Evolutionary conservation across 2,888 invertebrate species (phyloP).

Genomic region (Sphaerophoria taeniata): DNA sequence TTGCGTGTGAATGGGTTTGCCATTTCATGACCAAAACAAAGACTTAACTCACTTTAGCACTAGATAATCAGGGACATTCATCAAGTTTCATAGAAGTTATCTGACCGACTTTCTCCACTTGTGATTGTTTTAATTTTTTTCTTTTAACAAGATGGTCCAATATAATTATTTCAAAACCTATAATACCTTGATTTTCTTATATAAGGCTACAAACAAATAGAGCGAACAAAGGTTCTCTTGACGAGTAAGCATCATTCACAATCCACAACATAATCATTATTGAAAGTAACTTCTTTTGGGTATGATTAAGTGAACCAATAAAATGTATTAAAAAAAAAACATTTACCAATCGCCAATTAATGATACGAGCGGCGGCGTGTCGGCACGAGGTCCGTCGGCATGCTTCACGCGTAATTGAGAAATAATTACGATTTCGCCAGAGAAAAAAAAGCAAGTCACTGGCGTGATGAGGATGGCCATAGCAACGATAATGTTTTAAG

Average conservation of each 20-base stretch:
- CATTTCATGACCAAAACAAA: not conserved
- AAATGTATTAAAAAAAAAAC: conserved; percentile 44
- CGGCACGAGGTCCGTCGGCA: conserved; percentile 28
- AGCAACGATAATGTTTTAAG: conserved; percentile 33
- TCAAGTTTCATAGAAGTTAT: conserved; percentile 12
- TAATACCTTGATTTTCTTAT: conserved; percentile 59
- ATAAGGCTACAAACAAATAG: conserved; percentile 45
- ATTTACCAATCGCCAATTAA: conserved; percentile 68
- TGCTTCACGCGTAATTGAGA: conserved; percentile 47
- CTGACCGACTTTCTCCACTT: not conserved
- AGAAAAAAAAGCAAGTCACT: conserved; percentile 54
- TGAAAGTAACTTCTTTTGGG: conserved; percentile 31
- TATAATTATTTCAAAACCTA: conserved; percentile 31
- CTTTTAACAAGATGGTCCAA: conserved; percentile 1
- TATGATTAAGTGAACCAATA: conserved; percentile 45
- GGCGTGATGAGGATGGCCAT: not conserved
- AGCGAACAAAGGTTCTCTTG: not conserved
- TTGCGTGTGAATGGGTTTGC: not conserved
- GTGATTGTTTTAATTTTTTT: not conserved
- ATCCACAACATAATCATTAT: conserved; percentile 10
- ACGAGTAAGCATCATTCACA: conserved; percentile 13
- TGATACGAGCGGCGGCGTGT: conserved; percentile 2
- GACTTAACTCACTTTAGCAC: conserved; percentile 8
- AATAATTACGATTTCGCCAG: conserved; percentile 62
- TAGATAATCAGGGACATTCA: conserved; percentile 14